Conservation (phyloP, 2,888 invertebrate species). For the Gortyna flavago region DNA sequence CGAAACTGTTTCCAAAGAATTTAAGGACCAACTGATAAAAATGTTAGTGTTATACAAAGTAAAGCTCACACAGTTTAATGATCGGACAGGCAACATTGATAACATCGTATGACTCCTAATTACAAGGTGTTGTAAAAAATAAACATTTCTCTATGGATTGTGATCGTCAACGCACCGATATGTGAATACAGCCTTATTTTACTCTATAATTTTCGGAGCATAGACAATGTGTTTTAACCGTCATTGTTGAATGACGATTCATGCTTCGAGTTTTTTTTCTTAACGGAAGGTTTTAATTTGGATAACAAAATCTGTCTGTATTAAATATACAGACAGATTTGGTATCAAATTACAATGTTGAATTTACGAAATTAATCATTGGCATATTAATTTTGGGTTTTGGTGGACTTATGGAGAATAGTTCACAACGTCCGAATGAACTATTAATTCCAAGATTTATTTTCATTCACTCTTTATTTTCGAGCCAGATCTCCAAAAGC, state of each 20-base stretch:
- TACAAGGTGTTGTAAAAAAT: slow-evolving; percentile 56
- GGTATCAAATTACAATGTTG: neutral
- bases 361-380: neutral
- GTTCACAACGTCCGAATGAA: neutral
- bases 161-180: slow-evolving; percentile 49
- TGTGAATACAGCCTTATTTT: slow-evolving; percentile 42
- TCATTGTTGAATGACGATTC: neutral
- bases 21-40: slow-evolving; percentile 32
- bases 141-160: slow-evolving; percentile 54
- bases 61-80: slow-evolving; percentile 39
- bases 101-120: slow-evolving; percentile 51
- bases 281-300: neutral
- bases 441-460: neutral
- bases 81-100: slow-evolving; percentile 46
- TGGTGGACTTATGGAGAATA: neutral
- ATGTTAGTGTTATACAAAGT: slow-evolving; percentile 46
- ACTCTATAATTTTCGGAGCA: slow-evolving; percentile 21
- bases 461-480: neutral
- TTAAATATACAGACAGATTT: neutral
- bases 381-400: neutral
- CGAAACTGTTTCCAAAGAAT: slow-evolving; percentile 10
- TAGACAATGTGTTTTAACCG: slow-evolving; percentile 4
- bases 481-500: neutral
- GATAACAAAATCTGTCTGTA: too few relatives aligned
- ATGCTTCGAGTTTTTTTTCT: neutral